Base-by-base conservation (phyloP, 2,888 invertebrate species). In the Leptopilina syphax region DNA sequence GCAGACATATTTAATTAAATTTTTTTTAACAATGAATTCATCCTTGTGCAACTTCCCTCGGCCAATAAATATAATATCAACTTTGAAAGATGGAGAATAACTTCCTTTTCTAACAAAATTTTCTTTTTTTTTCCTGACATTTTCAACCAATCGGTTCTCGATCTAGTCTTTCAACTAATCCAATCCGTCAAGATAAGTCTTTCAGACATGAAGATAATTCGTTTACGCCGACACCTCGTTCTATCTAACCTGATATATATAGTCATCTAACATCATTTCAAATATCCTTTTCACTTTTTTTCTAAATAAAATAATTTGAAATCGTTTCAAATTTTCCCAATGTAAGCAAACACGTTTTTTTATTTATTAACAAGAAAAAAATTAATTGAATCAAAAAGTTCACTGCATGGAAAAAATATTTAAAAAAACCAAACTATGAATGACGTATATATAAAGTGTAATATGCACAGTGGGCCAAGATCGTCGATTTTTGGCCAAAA, bases 181-280 rank as follows among this genome's bases (percentile, higher is more conserved):
- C 85, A 86, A 87, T 87, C 86, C 85, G 84, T 88, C 88, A 86
- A 83, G 84, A 86, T 87, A 86, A 88, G 86, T 87, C 85, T 81
- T 78, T 80, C 83, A 81, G 85, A 82, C 85, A 85, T 79, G 79
- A 79, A 84, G 85, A 86, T 88, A 88, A 88, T 88, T 86, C 87
- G 84, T 84, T 87, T 84, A 85, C 80, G 81, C 83, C 83, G 82
- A 83, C 80, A 81, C 81, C 80, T 79, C 66, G 73, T 57, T 73
- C 65, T 34, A 78, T 47, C 77, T 54, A 79, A 73, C 77, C 79
- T 60, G 68, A 68, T 50, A 50, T 34, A 34, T 50, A 50, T 63
- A 44, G 80, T 79, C 34, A 13, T 41, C 76, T 81, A 79, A 60
- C 66, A 80, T 76, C 44, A 57, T 67, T 80, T 83, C 77, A 83